These are phyloP conservation scores for Oreochromis mossambicus DNA, from an alignment of 2,797 vertebrate genomes.

Conservation along the genomic window DNA sequence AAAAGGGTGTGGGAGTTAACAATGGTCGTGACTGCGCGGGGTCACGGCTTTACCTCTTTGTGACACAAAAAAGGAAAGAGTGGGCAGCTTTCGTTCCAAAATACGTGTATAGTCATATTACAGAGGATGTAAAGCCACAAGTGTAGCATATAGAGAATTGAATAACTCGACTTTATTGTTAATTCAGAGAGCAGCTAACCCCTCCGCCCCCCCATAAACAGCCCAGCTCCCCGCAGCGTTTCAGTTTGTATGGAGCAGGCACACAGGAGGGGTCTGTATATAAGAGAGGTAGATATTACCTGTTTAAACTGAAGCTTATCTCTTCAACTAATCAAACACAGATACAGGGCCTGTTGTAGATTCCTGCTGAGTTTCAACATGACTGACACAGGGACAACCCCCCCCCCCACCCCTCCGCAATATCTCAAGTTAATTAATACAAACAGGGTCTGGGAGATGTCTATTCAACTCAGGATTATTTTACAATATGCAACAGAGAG, in stretches of 20 bases:
- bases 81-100: not conserved
- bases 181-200: constrained; percentile 16
- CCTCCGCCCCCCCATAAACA: not conserved
- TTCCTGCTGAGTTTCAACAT: constrained; percentile 69
- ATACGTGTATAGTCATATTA: not conserved
- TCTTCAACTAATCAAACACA: constrained; percentile 68
- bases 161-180: constrained; percentile 29
- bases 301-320: constrained; percentile 66
- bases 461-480: constrained; percentile 71
- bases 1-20: constrained; percentile 64
- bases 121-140: not conserved
- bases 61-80: constrained; percentile 7
- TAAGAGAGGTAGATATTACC: constrained; percentile 60
- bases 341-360: constrained; percentile 58
- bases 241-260: constrained; percentile 39
- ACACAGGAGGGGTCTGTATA: constrained; percentile 40
- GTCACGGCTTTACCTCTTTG: constrained; percentile 38
- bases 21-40: constrained; percentile 60
- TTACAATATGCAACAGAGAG: constrained; percentile 73
- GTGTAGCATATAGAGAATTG: constrained; percentile 1
- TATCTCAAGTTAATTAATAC: constrained; percentile 78
- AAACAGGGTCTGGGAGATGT: constrained; percentile 73
- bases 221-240: constrained; percentile 45
- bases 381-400: constrained; percentile 75
- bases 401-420: constrained; percentile 61